These are phyloP conservation scores for Cordilura impudica DNA, from an alignment of 2,888 invertebrate species.

Conservation along the genomic window DNA sequence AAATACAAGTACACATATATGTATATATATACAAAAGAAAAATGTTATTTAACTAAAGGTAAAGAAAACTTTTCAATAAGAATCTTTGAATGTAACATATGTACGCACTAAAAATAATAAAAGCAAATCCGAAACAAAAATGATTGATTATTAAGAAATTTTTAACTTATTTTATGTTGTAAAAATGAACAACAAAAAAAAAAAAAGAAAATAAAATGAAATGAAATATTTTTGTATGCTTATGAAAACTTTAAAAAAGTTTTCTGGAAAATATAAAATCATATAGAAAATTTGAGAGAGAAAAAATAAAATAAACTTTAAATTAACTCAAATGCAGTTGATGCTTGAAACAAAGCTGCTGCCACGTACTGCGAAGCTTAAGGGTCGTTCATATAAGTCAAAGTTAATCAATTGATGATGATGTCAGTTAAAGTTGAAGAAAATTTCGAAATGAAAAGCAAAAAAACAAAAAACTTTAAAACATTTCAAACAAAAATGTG, in stretches of 20 bases:
- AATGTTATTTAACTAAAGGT: constrained; percentile 1
- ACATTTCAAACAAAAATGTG: constrained; percentile 7
- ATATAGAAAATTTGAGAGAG: not conserved
- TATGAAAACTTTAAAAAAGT: constrained; percentile 1
- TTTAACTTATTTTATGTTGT: not conserved
- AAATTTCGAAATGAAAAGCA: too few species aligned
- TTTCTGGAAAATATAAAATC: not conserved
- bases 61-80: constrained; percentile 7
- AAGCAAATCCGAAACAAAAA: constrained; percentile 18
- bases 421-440: constrained; percentile 45
- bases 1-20: too few species aligned
- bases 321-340: constrained; percentile 24
- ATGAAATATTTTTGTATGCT: not conserved
- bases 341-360: constrained; percentile 29
- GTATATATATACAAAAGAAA: not conserved
- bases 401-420: constrained; percentile 58
- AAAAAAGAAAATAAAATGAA: not conserved
- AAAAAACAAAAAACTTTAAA: constrained; percentile 31
- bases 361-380: constrained; percentile 26
- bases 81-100: constrained; percentile 36
- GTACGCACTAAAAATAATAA: constrained; percentile 30
- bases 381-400: constrained; percentile 44
- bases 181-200: not conserved
- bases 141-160: constrained; percentile 55
- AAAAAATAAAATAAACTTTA: not conserved